These are phyloP conservation scores for Azorinus chamasolen DNA, from an alignment of 2,888 invertebrate species.

Conservation along the genomic window DNA sequence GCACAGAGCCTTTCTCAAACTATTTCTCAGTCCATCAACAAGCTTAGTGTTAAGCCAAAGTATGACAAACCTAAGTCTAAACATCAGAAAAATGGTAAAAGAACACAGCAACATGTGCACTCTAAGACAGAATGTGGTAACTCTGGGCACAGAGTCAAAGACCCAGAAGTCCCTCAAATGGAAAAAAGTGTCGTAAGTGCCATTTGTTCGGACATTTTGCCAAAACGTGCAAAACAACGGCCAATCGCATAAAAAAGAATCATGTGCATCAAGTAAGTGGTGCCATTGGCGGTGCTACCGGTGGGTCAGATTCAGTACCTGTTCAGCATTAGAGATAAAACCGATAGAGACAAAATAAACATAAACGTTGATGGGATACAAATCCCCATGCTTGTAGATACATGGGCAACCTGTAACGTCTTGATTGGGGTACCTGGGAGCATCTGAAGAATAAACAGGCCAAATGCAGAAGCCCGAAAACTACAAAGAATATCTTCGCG, in stretches of 20 bases:
- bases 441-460: constrained; percentile 3
- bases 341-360: not conserved
- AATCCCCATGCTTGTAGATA: not conserved
- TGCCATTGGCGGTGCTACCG: not conserved
- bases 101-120: too few relatives aligned
- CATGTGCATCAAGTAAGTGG: not conserved
- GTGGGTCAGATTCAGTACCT: not conserved
- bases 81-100: too few relatives aligned
- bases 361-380: not conserved
- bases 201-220: constrained; percentile 31
- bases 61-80: too few relatives aligned
- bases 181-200: constrained; percentile 27
- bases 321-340: not conserved
- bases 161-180: constrained; percentile 20
- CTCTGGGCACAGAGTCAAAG: constrained; percentile 9
- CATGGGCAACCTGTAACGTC: constrained; percentile 7
- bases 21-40: not conserved
- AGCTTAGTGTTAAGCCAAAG: not conserved
- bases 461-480: constrained; percentile 1
- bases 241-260: not conserved
- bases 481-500: constrained; percentile 20
- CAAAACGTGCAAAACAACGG: constrained; percentile 2
- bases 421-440: constrained; percentile 5
- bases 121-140: constrained; percentile 14
- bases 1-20: not conserved